Conservation (phyloP, 2,888 invertebrate species). For the Habrosyne pyritoides region DNA sequence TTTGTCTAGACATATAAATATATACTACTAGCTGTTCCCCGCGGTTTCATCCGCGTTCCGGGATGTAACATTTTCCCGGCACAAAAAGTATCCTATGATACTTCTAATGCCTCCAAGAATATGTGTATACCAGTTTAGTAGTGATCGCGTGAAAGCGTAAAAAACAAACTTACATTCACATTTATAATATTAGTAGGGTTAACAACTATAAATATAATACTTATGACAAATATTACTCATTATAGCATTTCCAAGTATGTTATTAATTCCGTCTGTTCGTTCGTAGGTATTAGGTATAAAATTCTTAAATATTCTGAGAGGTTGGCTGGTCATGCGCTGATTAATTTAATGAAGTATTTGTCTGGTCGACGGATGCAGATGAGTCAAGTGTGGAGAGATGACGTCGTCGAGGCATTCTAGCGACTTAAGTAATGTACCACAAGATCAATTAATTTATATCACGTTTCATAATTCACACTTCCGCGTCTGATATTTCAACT, state of each 20-base stretch:
- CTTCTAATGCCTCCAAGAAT: no score
- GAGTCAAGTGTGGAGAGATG: constrained; percentile 41
- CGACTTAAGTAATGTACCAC: constrained; percentile 26
- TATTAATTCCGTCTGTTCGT: not conserved
- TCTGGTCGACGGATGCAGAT: constrained; percentile 40
- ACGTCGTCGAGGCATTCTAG: constrained; percentile 32
- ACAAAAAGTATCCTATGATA: no score
- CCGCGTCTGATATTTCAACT: constrained; percentile 43
- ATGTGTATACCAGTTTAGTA: no score
- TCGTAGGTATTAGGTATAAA: not conserved
- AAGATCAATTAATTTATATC: constrained; percentile 39
- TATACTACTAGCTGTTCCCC: no score
- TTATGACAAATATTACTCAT: no score
- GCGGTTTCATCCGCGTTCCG: no score
- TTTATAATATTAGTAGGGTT: no score
- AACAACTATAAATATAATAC: no score
- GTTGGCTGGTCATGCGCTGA: constrained; percentile 43
- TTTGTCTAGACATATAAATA: no score
- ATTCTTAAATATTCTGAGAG: constrained; percentile 34
- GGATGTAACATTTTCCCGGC: no score
- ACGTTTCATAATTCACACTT: constrained; percentile 36
- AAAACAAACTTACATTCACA: no score
- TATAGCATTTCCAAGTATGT: not conserved
- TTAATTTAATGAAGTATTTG: constrained; percentile 48
- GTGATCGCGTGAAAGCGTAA: no score